Evolutionary conservation across 2,113 vertebrate species (phyloP).

Genomic region (Entomyzon cyanotis): DNA sequence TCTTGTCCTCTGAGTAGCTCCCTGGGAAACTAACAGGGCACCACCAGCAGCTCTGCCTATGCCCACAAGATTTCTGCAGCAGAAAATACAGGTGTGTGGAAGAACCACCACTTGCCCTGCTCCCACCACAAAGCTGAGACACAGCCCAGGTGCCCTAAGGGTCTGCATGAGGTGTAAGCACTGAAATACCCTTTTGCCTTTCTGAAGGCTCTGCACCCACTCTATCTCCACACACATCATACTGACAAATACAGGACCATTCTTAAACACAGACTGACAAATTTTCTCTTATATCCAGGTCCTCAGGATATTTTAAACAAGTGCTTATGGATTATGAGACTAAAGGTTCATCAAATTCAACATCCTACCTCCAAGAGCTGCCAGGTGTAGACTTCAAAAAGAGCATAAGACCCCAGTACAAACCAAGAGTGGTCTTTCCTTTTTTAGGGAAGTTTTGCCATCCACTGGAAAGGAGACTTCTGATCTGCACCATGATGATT

Average conservation of each 20-base stretch:
- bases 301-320: background rate
- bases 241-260: background rate
- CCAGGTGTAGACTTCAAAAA: background rate
- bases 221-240: background rate
- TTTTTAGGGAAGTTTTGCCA: background rate
- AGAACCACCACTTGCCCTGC: background rate
- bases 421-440: background rate
- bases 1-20: background rate
- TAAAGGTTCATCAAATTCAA: background rate
- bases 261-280: background rate
- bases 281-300: background rate
- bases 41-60: background rate
- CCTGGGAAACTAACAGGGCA: background rate
- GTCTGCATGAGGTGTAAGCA: background rate
- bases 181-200: background rate
- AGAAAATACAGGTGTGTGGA: background rate
- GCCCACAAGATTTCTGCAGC: background rate
- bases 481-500: background rate
- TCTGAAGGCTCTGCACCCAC: fast-evolving
- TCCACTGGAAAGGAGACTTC: background rate
- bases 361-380: background rate
- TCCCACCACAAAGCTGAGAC: background rate
- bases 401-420: background rate
- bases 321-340: background rate
- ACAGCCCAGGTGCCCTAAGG: background rate